Percentiles rank a stretch among this genome's conserved stretches.
Conservation (phyloP, 2,113 vertebrate genomes). For the Bombycilla garrulus region DNA sequence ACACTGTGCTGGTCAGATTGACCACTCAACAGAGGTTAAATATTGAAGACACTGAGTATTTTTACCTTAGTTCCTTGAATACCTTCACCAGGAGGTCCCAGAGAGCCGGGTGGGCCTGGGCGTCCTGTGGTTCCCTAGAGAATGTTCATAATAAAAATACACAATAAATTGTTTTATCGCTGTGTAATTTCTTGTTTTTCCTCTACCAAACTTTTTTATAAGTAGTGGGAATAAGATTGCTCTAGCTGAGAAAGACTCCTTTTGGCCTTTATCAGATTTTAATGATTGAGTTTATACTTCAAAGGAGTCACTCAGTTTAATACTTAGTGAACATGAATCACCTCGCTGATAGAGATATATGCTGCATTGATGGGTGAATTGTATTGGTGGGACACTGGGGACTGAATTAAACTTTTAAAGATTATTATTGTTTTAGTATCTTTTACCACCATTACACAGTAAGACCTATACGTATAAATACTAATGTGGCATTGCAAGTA, state of each 20-base stretch:
- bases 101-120: slow-evolving; percentile 77
- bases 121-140: slow-evolving; percentile 81
- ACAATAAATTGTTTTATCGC: not conserved
- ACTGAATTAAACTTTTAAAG: not conserved
- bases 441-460: not conserved
- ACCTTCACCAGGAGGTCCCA: slow-evolving; percentile 83
- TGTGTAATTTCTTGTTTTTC: not conserved
- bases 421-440: not conserved
- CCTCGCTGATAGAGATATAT: not conserved
- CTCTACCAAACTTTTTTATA: not conserved
- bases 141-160: not conserved
- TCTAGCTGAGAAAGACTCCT: not conserved
- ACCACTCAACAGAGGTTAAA: not conserved
- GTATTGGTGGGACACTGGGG: not conserved
- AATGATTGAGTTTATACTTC: not conserved
- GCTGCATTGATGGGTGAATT: not conserved
- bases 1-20: not conserved
- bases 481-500: not conserved
- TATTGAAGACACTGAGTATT: not conserved
- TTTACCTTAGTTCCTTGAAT: slow-evolving; percentile 88
- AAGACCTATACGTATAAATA: not conserved
- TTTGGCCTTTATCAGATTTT: not conserved
- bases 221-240: not conserved
- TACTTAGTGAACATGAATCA: not conserved
- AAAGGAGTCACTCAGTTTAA: not conserved